Conservation (phyloP, 2,888 invertebrate species). For the Clusia tigrina region DNA sequence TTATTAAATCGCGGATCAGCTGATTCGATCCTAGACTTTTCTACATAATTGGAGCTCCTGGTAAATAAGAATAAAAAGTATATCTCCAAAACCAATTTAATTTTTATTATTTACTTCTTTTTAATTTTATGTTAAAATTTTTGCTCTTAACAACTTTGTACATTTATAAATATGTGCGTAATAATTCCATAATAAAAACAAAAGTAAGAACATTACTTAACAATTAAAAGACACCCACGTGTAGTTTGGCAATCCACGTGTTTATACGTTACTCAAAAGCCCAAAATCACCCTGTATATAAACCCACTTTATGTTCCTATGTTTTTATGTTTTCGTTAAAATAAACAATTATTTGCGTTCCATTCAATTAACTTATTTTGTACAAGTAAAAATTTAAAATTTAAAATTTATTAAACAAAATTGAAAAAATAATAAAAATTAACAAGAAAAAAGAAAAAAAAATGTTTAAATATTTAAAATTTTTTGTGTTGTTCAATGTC, state of each 20-base stretch:
- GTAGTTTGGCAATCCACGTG: slow-evolving; percentile 1
- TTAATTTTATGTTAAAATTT: neutral
- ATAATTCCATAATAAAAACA: neutral
- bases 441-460: slow-evolving; percentile 23
- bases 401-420: slow-evolving; percentile 26
- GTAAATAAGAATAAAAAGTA: slow-evolving; percentile 1
- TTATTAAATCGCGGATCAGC: too few relatives aligned
- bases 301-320: slow-evolving; percentile 32
- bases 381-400: neutral
- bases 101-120: slow-evolving; percentile 6
- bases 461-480: neutral
- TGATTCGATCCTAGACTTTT: too few relatives aligned
- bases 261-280: neutral
- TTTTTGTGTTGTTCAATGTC: slow-evolving; percentile 55
- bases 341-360: neutral
- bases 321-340: neutral
- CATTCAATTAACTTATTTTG: neutral
- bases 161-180: too few relatives aligned
- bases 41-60: too few relatives aligned
- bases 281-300: slow-evolving; percentile 21
- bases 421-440: slow-evolving; percentile 24
- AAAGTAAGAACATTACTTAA: neutral
- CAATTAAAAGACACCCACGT: neutral
- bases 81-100: slow-evolving; percentile 11
- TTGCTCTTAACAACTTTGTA: neutral